Conservation (phyloP, 2,888 invertebrate genomes). For the Pandemis cinnamomeana region DNA sequence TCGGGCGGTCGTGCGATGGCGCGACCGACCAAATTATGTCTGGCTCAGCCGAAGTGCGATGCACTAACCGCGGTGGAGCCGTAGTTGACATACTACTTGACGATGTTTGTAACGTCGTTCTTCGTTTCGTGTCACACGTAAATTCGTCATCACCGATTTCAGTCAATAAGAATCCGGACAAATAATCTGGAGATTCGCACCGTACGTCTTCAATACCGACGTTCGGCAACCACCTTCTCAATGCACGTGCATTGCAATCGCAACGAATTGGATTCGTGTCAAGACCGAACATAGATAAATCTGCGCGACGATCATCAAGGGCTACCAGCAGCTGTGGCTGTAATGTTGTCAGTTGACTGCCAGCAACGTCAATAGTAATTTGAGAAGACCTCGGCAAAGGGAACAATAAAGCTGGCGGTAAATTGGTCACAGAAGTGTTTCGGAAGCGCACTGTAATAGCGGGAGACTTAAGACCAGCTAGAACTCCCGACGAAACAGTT, state of each 20-base stretch:
- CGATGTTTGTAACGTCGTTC: slow-evolving; percentile 75
- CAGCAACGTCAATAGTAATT: slow-evolving; percentile 90
- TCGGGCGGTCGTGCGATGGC: slow-evolving; percentile 86
- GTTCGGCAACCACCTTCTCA: slow-evolving; percentile 90
- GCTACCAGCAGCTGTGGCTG: slow-evolving; percentile 91
- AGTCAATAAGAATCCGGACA: slow-evolving; percentile 87
- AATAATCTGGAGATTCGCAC: slow-evolving; percentile 89
- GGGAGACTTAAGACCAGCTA: slow-evolving; percentile 92
- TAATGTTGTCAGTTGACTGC: slow-evolving; percentile 90
- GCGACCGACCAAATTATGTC: slow-evolving; percentile 96
- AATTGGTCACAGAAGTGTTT: slow-evolving; percentile 90
- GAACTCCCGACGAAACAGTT: slow-evolving; percentile 91
- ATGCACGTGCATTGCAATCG: slow-evolving; percentile 92
- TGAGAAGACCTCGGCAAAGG: slow-evolving; percentile 94
- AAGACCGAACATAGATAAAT: slow-evolving; percentile 89
- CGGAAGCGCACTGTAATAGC: slow-evolving; percentile 89
- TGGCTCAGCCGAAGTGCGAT: slow-evolving; percentile 89
- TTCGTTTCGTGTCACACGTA: slow-evolving; percentile 88
- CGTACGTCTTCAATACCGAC: slow-evolving; percentile 85
- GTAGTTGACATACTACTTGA: slow-evolving; percentile 76
- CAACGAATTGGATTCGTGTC: slow-evolving; percentile 92
- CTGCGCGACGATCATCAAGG: slow-evolving; percentile 91
- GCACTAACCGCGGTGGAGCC: slow-evolving; percentile 80
- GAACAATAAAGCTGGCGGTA: slow-evolving; percentile 93
- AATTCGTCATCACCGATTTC: slow-evolving; percentile 93